phyloP scores from a whole-genome alignment of 2,888 invertebrate genomes.

The Aelia acuminata region DNA sequence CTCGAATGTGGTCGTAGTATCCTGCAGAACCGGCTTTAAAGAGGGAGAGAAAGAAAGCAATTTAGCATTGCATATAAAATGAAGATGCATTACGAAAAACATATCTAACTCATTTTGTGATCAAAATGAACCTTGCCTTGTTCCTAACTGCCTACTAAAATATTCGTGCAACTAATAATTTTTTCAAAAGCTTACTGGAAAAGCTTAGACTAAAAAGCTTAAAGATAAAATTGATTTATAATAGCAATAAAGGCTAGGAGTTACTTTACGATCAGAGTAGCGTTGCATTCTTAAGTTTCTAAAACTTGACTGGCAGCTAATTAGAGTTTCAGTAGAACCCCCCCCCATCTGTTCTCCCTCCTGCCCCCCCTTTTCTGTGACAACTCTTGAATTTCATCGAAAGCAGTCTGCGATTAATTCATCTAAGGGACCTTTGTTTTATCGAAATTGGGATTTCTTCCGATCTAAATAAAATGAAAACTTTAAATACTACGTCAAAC shows the following conservation, averaged over 20 bases:
- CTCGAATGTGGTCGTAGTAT: too few relatives aligned
- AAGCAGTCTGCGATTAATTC: not conserved
- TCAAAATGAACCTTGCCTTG: too few relatives aligned
- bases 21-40: too few relatives aligned
- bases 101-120: too few relatives aligned
- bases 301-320: constrained; percentile 15
- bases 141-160: too few relatives aligned
- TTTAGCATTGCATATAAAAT: too few relatives aligned
- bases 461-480: not conserved
- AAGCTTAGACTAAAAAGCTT: not conserved
- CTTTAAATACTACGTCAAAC: not conserved
- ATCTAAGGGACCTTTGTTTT: not conserved
- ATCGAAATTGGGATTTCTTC: not conserved
- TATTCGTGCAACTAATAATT: too few relatives aligned
- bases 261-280: not conserved
- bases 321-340: not conserved
- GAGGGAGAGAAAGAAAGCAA: too few relatives aligned
- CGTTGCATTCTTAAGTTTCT: not conserved
- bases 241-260: not conserved
- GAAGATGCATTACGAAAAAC: too few relatives aligned
- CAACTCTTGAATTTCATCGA: not conserved
- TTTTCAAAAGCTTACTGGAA: too few relatives aligned
- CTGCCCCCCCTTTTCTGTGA: not conserved
- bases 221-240: not conserved
- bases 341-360: not conserved